A percentile compares a stretch with the other conserved stretches of the same genome.
Conservation (phyloP, 1,140 invertebrate species). For the Pseudomyrmex flavicornis region DNA sequence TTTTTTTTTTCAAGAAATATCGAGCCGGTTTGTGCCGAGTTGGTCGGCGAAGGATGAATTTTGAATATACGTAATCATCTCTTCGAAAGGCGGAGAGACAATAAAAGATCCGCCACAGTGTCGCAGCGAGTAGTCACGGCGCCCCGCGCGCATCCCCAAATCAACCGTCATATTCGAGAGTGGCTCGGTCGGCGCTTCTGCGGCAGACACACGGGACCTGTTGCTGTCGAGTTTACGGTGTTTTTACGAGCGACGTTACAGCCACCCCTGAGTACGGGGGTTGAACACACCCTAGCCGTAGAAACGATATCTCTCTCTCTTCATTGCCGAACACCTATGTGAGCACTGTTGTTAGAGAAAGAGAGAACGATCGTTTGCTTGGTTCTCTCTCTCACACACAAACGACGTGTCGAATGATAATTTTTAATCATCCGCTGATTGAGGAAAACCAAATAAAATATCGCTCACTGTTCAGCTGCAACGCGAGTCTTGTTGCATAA, state of each 20-base stretch:
- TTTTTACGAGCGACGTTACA: constrained; percentile 85
- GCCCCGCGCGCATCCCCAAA: constrained; percentile 63
- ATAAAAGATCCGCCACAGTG: constrained; percentile 13
- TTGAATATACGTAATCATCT: background rate
- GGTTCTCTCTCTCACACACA: constrained; percentile 11
- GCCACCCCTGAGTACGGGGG: constrained; percentile 80
- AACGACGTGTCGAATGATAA: constrained; percentile 60
- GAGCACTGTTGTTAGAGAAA: constrained; percentile 21
- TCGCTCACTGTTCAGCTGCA: background rate
- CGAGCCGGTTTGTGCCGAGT: background rate
- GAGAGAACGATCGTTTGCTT: constrained; percentile 40
- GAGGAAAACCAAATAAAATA: constrained; percentile 13
- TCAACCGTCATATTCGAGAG: constrained; percentile 74
- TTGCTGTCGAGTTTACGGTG: constrained; percentile 86
- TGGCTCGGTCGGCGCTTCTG: constrained; percentile 54
- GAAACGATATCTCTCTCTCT: constrained; percentile 74
- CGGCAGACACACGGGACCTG: constrained; percentile 83
- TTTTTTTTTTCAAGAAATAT: background rate
- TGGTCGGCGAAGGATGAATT: background rate
- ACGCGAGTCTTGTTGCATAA: background rate
- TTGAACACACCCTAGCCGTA: constrained; percentile 72
- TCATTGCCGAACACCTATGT: constrained; percentile 70
- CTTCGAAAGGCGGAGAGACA: background rate
- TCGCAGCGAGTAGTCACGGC: constrained; percentile 28
- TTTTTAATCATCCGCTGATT: constrained; percentile 25